Evolutionary conservation across 2,797 vertebrate genomes (phyloP), one percentile per base, ranked within the genome.

Genomic region (Neoniphon sammara): DNA sequence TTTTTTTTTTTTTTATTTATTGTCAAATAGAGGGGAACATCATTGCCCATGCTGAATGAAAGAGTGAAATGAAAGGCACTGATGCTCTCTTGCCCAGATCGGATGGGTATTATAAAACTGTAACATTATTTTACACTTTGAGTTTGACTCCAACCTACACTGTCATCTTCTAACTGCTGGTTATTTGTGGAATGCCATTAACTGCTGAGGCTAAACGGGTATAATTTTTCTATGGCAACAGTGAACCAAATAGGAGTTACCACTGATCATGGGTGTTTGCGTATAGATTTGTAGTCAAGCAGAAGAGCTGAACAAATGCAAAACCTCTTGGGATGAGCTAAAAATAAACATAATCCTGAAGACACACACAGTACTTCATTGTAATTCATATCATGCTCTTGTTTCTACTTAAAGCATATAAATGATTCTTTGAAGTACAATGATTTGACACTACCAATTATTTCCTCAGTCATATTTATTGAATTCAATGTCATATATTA

Each of bases 181-280:
- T 78, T 73, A 27, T 75, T 87, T 36, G 75, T 55, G 52, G 69
- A 79, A 79, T 31, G 34, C 70, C 87, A 88, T 85, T 71, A 82
- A 85, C 75, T 67, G 78, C 87, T 66, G 82, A 90, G 85, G 85
- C 77, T 77, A 93, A 91, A 93, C 89, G 90, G 90, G 91, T 92
- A 91, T 89, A 12, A 78, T 89, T 87, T 89, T 90, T 91, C 77
- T 89, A 88, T 74, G 76, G 87, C 78, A 86, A 87, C 81, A 80
- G 78, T 68, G 80, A 89, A 91, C 88, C 87, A 92, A 91, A 91
- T 88, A 89, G 87, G 85, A 87, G 81, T 78, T 85, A 82, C 73
- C 87, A 78, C 81, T 81, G 75, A 87, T 89, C 83, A 75, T 54
- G 77, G 82, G 65, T 85, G 87, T 91, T 77, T 81, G 84, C 89